Base-by-base conservation (phyloP, 2,888 invertebrate genomes). In the Leucophenga montana region DNA sequence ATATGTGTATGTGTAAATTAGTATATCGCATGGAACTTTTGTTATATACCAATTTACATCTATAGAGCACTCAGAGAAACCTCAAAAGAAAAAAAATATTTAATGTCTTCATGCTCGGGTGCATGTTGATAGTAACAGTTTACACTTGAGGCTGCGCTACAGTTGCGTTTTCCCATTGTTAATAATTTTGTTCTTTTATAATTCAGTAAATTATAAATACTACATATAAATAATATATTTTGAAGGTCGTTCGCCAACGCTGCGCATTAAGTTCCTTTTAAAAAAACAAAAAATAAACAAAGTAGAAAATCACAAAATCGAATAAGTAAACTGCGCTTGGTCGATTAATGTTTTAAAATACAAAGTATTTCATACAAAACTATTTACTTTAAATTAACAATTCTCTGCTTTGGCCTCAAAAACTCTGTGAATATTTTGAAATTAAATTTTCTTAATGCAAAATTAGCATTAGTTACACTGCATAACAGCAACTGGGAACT, bases 1-100 rank as follows among this genome's bases (percentile, higher is more conserved):
- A 33, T 5, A 59, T 31, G 44, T 61, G 61, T 44, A 39, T 61
- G 18, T 61, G 61, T 44, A 61, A 39, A 61, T 61, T 61, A 39
- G 61, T 61, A 18, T 39, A 14, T n/a, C 39, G 61, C 14, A 18
- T 33, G 39, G 61, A 39, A 1, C 1, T 39, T 8, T 8, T 39
- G 9, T 39, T 39, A 1, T 31, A 18, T 14, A 62, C 11, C 18
- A 59, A 59, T 20, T 31, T n/a, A 13, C 33, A 59, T n/a, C 59
- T 6, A 9, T 1, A 31, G 4, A 31, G 27, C 3, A 22, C 14
- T 9, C 54, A 5, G 13, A 50, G 50, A 50, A 9, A 9, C 16
- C 9, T 14, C 9, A 39, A 39, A 33, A 33, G 33, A 33, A 3
- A 39, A 8, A 39, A 39, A 39, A 11, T 39, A 11, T 39, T 5